A percentile compares a stretch with the other conserved stretches of the same genome.
phyloP scores from a whole-genome alignment of 2,888 invertebrate species.

The Drosophila cognata region DNA sequence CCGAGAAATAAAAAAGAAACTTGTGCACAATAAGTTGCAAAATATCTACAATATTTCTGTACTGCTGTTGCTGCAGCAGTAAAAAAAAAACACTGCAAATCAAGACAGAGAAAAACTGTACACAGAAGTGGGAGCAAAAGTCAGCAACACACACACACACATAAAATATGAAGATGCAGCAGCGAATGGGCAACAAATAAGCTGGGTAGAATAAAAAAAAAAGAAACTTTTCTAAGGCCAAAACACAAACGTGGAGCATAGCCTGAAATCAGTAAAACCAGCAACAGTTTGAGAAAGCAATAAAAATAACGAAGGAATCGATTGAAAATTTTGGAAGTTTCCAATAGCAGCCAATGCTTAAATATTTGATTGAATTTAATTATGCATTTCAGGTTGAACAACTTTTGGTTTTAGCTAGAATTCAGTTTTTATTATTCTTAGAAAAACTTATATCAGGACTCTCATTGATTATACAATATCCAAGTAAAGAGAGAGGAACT shows the following conservation, averaged over 20 bases:
- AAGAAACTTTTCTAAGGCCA: constrained; percentile 39
- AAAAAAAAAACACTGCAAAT: constrained; percentile 25
- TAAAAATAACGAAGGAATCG: background rate
- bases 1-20: constrained; percentile 43
- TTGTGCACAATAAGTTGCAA: constrained; percentile 69
- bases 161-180: constrained; percentile 31
- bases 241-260: constrained; percentile 31
- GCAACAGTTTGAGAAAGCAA: background rate
- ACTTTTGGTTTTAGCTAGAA: background rate
- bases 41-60: constrained; percentile 63
- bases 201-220: constrained; percentile 11
- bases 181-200: constrained; percentile 39
- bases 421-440: background rate
- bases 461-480: constrained; percentile 13
- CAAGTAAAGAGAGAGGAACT: constrained; percentile 15
- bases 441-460: background rate
- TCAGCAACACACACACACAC: constrained; percentile 10
- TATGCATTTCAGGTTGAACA: background rate
- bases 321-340: background rate
- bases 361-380: background rate
- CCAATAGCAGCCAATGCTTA: background rate
- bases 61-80: constrained; percentile 39
- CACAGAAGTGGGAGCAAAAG: constrained; percentile 5
- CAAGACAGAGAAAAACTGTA: constrained; percentile 13
- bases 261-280: constrained; percentile 13